These are phyloP conservation scores for Pemphredon lugubris DNA, from an alignment of 2,888 invertebrate genomes.

Conservation along the genomic window DNA sequence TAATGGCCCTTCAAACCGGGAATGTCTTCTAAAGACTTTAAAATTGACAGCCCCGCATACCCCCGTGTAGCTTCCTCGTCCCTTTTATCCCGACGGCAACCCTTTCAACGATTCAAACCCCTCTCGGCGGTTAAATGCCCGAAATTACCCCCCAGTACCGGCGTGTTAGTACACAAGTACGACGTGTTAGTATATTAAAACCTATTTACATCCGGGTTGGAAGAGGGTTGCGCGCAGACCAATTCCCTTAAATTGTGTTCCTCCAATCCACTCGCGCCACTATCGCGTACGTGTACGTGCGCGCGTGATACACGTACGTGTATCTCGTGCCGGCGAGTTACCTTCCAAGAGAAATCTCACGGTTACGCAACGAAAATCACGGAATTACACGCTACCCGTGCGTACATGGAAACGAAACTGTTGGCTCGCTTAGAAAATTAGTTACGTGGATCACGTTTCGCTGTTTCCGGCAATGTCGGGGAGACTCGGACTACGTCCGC, in stretches of 20 bases:
- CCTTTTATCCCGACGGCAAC: slow-evolving; percentile 27
- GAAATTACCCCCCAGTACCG: slow-evolving; percentile 70
- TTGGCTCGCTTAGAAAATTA: too few relatives aligned
- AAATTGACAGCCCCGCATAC: slow-evolving; percentile 27
- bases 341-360: slow-evolving; percentile 4
- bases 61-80: slow-evolving; percentile 2
- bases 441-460: too few relatives aligned
- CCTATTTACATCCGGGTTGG: slow-evolving; percentile 64
- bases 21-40: slow-evolving; percentile 46
- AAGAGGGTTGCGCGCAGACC: slow-evolving; percentile 46
- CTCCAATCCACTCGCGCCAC: slow-evolving; percentile 61
- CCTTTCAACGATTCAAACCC: slow-evolving; percentile 56
- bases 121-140: slow-evolving; percentile 65
- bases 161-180: slow-evolving; percentile 59
- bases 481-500: too few relatives aligned
- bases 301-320: too few relatives aligned
- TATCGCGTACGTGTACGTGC: slow-evolving; percentile 28
- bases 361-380: neutral
- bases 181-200: slow-evolving; percentile 70
- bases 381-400: too few relatives aligned
- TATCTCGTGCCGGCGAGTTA: too few relatives aligned
- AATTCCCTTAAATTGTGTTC: slow-evolving; percentile 70
- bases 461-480: too few relatives aligned
- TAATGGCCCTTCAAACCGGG: slow-evolving; percentile 16
- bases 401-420: too few relatives aligned